Evolutionary conservation across 1,140 invertebrate genomes (phyloP), one percentile per base, ranked within the genome.

Genomic region (Phymastichus coffea): DNA sequence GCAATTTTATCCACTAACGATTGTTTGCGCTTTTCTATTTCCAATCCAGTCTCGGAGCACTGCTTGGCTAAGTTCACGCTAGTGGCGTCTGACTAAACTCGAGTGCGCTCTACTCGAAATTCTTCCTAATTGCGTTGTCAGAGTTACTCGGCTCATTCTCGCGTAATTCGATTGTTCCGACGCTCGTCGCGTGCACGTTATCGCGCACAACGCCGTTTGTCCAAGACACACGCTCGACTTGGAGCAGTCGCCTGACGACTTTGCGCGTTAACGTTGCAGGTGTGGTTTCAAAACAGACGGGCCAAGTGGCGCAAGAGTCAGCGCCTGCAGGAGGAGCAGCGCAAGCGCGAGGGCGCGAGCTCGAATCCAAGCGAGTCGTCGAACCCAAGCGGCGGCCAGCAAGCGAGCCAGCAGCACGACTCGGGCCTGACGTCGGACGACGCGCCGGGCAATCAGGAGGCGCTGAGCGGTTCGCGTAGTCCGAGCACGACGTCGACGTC

Each of bases 261-360:
- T n/a, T n/a, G n/a, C n/a, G n/a, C n/a, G n/a, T n/a, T n/a, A n/a
- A n/a, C n/a, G n/a, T n/a, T 78, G 46, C 72, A 95, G 93, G 93
- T 95, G 2, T 96, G 93, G 94, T 96, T 96, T 74, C 93, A 96
- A 86, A 96, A 96, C 74, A 84, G 94, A 28, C 81, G 94, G 41
- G 93, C 94, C 28, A 96, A 97, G 80, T 96, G 93, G 92, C 84
- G 94, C 58, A 96, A 97, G 78, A 91, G 90, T 35, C 93, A 95
- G 72, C 82, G 92, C 17, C 83, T 94, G 69, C 93, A 94, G 80
- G 92, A 95, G 71, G 93, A 95, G 73, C 91, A 94, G 74, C 79
- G 90, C 52, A 93, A 92, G 73, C 81, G 91, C 23, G 90, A 93
- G 64, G 89, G 87, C 44, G 85, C 85, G 46, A 86, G 86, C 17